Percentiles rank a stretch among this genome's conserved stretches.
phyloP scores from a whole-genome alignment of 1,140 invertebrate genomes.

The Apocrypta bakeri region DNA sequence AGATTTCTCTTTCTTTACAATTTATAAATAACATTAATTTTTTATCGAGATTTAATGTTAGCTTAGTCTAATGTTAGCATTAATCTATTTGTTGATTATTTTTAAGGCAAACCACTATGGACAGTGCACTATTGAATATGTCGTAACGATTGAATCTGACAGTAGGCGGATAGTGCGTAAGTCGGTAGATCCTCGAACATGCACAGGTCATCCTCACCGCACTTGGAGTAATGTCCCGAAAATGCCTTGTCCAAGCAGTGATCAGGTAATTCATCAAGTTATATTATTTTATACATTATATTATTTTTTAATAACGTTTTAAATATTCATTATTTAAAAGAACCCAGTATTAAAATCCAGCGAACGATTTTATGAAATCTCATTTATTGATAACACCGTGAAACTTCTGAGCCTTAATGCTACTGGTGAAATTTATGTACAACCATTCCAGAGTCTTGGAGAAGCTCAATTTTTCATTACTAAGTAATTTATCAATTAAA shows the following conservation, averaged over 20 bases:
- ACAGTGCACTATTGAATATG: slow-evolving; percentile 68
- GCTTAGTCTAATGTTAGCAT: no score
- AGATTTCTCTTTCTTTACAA: neutral
- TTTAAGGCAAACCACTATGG: slow-evolving; percentile 70
- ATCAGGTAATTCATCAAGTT: slow-evolving; percentile 61
- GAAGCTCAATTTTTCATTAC: slow-evolving; percentile 69
- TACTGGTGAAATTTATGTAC: slow-evolving; percentile 69
- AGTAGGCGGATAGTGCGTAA: slow-evolving; percentile 66
- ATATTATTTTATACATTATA: neutral
- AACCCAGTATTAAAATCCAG: slow-evolving; percentile 69
- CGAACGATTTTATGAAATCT: slow-evolving; percentile 66
- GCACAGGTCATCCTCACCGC: slow-evolving; percentile 62
- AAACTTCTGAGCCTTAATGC: slow-evolving; percentile 66
- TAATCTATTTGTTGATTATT: slow-evolving; percentile 13
- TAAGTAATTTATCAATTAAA: slow-evolving; percentile 54
- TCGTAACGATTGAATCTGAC: slow-evolving; percentile 60
- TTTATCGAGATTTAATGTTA: neutral
- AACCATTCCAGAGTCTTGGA: slow-evolving; percentile 70
- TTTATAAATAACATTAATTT: neutral
- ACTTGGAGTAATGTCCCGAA: slow-evolving; percentile 69
- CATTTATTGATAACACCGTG: slow-evolving; percentile 53
- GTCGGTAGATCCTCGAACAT: slow-evolving; percentile 67
- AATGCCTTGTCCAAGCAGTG: slow-evolving; percentile 65
- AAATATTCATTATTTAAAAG: slow-evolving; percentile 50
- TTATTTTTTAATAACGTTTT: neutral